Evolutionary conservation across 30 jellyfish, hydroid and myxozoan genomes (phyloP), one percentile per base, ranked within the genome.

Genomic region (Haliclystus octoradiatus): DNA sequence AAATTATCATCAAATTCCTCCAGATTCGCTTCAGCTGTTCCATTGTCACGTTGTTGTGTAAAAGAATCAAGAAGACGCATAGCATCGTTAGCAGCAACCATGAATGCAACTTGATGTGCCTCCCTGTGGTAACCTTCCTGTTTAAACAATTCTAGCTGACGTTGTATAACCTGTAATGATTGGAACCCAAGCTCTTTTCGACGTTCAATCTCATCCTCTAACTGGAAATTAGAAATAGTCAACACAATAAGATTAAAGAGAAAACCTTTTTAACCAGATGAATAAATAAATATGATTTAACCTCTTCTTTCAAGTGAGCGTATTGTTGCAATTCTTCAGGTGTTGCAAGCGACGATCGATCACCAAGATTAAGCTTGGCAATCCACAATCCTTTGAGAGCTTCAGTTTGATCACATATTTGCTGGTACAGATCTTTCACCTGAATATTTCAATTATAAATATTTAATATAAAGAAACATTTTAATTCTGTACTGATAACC

Each of bases 311-410:
- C 46, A 70, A 69, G 46, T 71, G 62, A 28, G 80, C 94, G 61
- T 70, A 88, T 28, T 50, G 82, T 73, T 74, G 94, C 57, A 88
- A 50, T 34, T 88, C 94, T 57, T 65, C 83, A 9, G 73, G 79
- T 12, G 97, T 79, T n/a, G 97, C 97, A 3, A 88, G 73, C 13
- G 92, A 82, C 30, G 90, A 70, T 33, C 91, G 63, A 13, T 88
- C 97, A 47, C 80, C 76, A 77, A 88, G 32, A 46, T 88, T 88
- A 76, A 88, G 49, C 62, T 88, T 88, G 35, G 93, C 94, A 0
- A 81, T 94, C 94, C 97, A 88, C 35, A 88, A 62, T 35, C 93
- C 94, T 71, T 88, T 88, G 66, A 88, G 92, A 0, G 97, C 80
- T 50, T 88, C 94, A 24, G 97, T 82, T 76, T 88, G 97, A 47